A percentile compares a stretch with the other conserved stretches of the same genome.
Conservation (phyloP, 1,140 invertebrate genomes). For the Caenorhabditis brenneri region DNA sequence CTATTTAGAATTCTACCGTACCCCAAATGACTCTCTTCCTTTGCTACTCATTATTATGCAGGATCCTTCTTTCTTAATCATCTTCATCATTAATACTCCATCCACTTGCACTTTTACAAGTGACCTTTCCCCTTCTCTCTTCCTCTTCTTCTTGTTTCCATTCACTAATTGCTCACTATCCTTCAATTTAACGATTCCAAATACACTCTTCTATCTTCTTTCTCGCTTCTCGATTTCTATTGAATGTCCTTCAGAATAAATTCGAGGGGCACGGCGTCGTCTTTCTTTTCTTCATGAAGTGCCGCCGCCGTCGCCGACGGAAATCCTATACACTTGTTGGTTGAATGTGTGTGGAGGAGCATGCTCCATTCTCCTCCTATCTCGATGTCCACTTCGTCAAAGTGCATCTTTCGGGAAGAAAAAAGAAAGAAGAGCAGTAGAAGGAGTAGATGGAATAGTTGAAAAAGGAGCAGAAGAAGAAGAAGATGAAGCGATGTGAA, state of each 20-base stretch:
- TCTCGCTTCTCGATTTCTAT: no score
- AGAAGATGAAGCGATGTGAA: constrained; percentile 16
- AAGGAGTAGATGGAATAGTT: not conserved
- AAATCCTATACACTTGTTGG: constrained; percentile 3
- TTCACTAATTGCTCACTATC: constrained; percentile 25
- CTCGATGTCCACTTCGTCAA: constrained; percentile 30
- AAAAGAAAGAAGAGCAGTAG: not conserved
- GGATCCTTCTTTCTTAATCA: not conserved
- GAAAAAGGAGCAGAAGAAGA: not conserved
- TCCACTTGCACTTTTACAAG: not conserved
- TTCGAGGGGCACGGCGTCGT: not conserved
- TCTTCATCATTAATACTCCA: not conserved
- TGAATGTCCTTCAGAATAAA: not conserved
- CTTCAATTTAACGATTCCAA: not conserved
- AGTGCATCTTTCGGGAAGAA: constrained; percentile 22
- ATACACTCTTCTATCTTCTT: not conserved
- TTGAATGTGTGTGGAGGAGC: not conserved
- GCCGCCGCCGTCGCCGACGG: not conserved
- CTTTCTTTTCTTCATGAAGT: not conserved
- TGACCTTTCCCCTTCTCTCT: not conserved
- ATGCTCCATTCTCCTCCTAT: not conserved
- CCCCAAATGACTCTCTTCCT: not conserved
- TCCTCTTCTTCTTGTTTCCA: not conserved
- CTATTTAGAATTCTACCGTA: not conserved
- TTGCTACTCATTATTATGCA: not conserved